These are phyloP conservation scores for Enteromius mattozi DNA, from an alignment of 2,797 vertebrate genomes.

Conservation along the genomic window DNA sequence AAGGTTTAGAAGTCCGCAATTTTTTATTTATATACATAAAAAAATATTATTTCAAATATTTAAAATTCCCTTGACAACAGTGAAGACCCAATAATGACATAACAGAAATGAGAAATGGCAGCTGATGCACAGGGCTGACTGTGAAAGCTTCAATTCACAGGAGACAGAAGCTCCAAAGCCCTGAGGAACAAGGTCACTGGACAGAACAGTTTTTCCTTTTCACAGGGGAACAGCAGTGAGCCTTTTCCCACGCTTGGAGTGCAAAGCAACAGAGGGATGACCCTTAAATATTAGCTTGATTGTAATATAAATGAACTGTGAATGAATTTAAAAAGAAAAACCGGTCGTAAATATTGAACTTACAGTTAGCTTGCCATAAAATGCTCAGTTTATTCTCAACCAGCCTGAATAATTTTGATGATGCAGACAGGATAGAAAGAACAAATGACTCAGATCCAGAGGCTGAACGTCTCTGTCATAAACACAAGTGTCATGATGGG, in stretches of 20 bases:
- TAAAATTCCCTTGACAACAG: constrained; percentile 7
- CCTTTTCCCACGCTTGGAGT: constrained; percentile 78
- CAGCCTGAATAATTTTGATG: constrained; percentile 14
- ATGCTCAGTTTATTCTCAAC: background rate
- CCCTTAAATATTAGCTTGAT: constrained; percentile 31
- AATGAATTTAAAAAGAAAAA: background rate
- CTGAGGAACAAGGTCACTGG: constrained; percentile 67
- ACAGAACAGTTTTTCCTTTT: constrained; percentile 70
- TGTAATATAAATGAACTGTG: constrained; percentile 18
- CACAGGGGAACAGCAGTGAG: constrained; percentile 70
- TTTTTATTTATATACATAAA: background rate
- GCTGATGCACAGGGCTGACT: constrained; percentile 43
- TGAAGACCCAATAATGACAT: constrained; percentile 25
- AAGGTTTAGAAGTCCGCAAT: background rate
- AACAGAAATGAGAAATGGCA: constrained; percentile 41
- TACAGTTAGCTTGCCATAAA: background rate
- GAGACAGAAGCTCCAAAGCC: constrained; percentile 70
- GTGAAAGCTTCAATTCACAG: constrained; percentile 55
- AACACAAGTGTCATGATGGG: constrained; percentile 56
- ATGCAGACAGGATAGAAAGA: background rate
- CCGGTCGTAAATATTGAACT: constrained; percentile 28
- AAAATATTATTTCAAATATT: background rate
- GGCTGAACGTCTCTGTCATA: constrained; percentile 31
- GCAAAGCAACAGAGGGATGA: constrained; percentile 55
- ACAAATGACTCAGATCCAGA: constrained; percentile 6